Conservation (phyloP, 2,888 invertebrate species). For the Idaea biselata region DNA sequence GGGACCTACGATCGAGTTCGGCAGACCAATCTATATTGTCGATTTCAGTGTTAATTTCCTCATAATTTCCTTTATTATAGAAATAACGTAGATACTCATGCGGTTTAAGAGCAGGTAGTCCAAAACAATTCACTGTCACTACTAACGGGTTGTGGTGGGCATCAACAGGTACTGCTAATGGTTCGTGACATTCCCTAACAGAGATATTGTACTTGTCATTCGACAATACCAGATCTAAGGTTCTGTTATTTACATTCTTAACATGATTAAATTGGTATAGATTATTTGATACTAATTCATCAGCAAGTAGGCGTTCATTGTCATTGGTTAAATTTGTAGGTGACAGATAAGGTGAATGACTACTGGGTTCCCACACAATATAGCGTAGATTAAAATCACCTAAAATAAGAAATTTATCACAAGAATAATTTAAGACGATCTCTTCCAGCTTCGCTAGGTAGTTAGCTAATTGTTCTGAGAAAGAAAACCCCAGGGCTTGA, state of each 20-base stretch:
- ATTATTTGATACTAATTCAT: background rate
- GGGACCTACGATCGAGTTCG: background rate
- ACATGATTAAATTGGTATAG: conserved; percentile 9
- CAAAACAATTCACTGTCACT: conserved; percentile 6
- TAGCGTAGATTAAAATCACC: conserved; percentile 16
- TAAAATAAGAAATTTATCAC: conserved; percentile 4
- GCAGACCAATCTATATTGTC: conserved; percentile 1
- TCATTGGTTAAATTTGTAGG: background rate
- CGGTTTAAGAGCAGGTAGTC: conserved; percentile 5
- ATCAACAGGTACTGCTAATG: conserved; percentile 9
- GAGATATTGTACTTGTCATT: conserved; percentile 5
- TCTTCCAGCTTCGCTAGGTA: conserved; percentile 6
- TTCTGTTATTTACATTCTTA: conserved; percentile 7
- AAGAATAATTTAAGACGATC: background rate
- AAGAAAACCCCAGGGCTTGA: conserved; percentile 6
- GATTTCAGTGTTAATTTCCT: conserved; percentile 6
- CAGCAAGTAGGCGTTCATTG: conserved; percentile 2
- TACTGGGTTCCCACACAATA: background rate
- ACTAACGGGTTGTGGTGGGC: conserved; percentile 8
- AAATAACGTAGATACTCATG: conserved; percentile 3
- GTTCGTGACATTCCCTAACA: conserved; percentile 8
- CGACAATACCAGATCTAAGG: conserved; percentile 10
- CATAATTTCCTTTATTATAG: conserved; percentile 8
- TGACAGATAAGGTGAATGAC: background rate
- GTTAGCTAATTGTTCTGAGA: conserved; percentile 6